Percentiles rank a stretch among this genome's conserved stretches.
phyloP scores from a whole-genome alignment of 2,888 invertebrate genomes.

The Cataglyphis albicans region DNA sequence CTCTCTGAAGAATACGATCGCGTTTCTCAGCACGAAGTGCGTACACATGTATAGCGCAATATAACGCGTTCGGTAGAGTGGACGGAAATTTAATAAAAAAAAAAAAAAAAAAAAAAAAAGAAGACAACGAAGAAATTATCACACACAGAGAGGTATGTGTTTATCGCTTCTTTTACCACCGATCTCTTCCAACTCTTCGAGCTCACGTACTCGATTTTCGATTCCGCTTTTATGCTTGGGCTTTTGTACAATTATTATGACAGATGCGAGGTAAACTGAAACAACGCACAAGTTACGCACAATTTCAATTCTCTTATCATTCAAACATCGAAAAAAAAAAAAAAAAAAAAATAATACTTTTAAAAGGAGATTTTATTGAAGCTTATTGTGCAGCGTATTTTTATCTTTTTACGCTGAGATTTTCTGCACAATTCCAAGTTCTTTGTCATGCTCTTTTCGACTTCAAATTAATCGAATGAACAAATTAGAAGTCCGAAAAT shows the following conservation, averaged over 20 bases:
- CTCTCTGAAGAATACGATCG: conserved; percentile 31
- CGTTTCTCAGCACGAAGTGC: not conserved
- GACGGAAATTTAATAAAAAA: not conserved
- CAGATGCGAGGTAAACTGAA: not conserved
- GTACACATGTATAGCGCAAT: not conserved
- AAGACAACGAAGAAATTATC: not conserved
- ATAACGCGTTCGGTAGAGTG: not conserved
- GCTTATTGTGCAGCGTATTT: not conserved
- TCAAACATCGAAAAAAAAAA: not conserved
- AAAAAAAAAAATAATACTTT: not conserved
- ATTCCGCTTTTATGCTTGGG: not conserved
- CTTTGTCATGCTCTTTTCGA: not conserved
- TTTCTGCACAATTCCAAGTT: not conserved
- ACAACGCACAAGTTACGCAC: not conserved
- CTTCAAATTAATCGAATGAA: not conserved
- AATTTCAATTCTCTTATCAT: not conserved
- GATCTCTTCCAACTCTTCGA: not conserved
- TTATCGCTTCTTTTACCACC: not conserved
- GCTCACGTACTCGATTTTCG: not conserved
- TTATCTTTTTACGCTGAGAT: not conserved
- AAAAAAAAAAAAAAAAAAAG: not conserved
- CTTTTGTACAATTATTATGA: not conserved
- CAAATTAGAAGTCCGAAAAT: not conserved
- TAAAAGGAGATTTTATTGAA: not conserved
- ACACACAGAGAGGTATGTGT: not conserved